Evolutionary conservation across 2,888 invertebrate species (phyloP).

Genomic region (Calephelis perditalis): DNA sequence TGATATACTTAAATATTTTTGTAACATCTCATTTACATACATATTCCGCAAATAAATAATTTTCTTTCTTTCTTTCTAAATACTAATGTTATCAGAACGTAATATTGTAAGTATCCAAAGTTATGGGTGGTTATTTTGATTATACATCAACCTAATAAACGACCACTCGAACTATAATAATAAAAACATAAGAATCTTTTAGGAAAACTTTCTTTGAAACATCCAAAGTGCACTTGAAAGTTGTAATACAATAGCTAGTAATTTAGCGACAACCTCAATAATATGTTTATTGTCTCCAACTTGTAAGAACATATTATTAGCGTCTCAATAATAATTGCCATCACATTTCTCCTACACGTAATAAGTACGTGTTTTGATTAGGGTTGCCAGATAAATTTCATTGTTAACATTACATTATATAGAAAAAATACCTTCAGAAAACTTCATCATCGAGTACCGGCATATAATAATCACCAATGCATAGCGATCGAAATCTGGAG

Average conservation of each 20-base stretch:
- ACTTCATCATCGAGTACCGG: no score
- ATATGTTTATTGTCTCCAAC: slow-evolving; percentile 27
- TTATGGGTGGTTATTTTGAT: not conserved
- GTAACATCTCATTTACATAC: no score
- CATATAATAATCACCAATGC: no score
- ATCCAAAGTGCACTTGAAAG: slow-evolving; percentile 16
- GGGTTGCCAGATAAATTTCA: not conserved
- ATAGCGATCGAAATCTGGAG: no score
- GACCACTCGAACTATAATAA: not conserved
- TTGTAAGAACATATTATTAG: slow-evolving; percentile 29
- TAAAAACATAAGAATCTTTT: not conserved
- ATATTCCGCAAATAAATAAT: no score
- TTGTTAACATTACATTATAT: not conserved
- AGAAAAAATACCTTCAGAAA: no score
- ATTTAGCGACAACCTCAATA: slow-evolving; percentile 14
- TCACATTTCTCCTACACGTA: slow-evolving; percentile 20
- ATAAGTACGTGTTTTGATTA: slow-evolving; percentile 18
- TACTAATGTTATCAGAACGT: no score
- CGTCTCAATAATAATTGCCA: slow-evolving; percentile 26
- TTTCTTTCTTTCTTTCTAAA: no score
- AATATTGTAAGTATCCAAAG: no score
- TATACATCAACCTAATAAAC: not conserved
- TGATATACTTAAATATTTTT: no score
- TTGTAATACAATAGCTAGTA: slow-evolving; percentile 16
- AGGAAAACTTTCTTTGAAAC: slow-evolving; percentile 14